phyloP scores from a whole-genome alignment of 2,888 invertebrate genomes.

The Euplagia quadripunctaria region DNA sequence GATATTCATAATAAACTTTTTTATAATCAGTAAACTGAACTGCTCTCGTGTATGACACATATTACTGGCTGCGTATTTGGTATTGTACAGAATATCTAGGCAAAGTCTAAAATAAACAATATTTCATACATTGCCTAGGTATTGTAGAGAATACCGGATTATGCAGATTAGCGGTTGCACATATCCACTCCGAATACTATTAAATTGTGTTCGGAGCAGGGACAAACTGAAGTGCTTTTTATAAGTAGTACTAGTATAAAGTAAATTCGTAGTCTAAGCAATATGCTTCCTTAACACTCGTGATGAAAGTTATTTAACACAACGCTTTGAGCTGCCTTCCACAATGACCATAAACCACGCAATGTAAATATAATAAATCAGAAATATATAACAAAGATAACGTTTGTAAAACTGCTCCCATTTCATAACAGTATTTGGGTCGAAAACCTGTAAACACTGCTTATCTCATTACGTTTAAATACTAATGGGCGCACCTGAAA shows the following conservation, averaged over 20 bases:
- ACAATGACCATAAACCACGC: slow-evolving; percentile 48
- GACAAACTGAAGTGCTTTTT: background rate
- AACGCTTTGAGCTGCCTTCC: slow-evolving; percentile 8
- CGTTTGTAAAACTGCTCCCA: slow-evolving; percentile 50
- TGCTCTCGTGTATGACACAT: too few species aligned
- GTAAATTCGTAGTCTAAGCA: too few species aligned
- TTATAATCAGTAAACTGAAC: too few species aligned
- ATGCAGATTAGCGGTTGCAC: too few species aligned
- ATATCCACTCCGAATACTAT: background rate
- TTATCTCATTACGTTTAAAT: slow-evolving; percentile 40
- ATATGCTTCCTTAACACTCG: background rate
- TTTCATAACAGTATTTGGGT: slow-evolving; percentile 54
- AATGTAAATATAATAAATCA: slow-evolving; percentile 56
- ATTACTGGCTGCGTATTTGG: too few species aligned
- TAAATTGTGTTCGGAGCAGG: background rate
- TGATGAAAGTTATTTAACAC: slow-evolving; percentile 16
- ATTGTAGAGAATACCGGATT: too few species aligned
- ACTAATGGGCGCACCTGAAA: slow-evolving; percentile 17
- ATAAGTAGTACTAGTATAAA: too few species aligned
- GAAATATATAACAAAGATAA: slow-evolving; percentile 48
- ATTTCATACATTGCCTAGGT: too few species aligned
- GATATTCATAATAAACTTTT: too few species aligned
- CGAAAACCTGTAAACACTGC: slow-evolving; percentile 42
- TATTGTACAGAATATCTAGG: too few species aligned
- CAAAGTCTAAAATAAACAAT: too few species aligned